Evolutionary conservation across 2,888 invertebrate genomes (phyloP), one percentile per base, ranked within the genome.

Genomic region (Seira sanloemensis): DNA sequence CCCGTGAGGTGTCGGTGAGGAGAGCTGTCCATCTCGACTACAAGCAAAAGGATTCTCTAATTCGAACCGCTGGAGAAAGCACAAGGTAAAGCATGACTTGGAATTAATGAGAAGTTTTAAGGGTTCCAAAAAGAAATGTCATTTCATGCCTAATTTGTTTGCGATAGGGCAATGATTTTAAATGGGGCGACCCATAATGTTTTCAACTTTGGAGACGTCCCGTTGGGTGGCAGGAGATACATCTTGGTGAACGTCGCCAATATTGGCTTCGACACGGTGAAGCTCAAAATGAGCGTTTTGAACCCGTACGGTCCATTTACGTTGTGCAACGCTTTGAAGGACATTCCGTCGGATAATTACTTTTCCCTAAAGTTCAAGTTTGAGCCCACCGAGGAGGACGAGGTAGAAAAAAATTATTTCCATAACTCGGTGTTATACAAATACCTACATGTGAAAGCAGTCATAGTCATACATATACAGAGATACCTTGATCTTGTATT

Each of bases 281-380:
- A 75, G 1, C 54, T 88, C 4, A 83, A 82, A 67, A 81, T 86
- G 83, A 82, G 84, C 37, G 19, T 81, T 25, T 23, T 87, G 21
- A 85, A 87, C 50, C 86, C 88, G 0, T 86, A 77, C 24, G 88
- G 88, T 1, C 88, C 88, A n/a, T 88, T 88, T 25, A 1, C 75
- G 1, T 82, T 82, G 27, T 78, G 80, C 68, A 88, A 88, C 85
- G 83, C 87, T 19, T 24, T 87, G 16, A 80, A 86, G 25, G 26
- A 50, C 1, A 66, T 88, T 16, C 81, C 80, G 2, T 65, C 81
- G 0, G 81, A 88, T 50, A 74, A 76, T 65, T 86, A 78, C 18
- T 88, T 72, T 54, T 76, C 86, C 0, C 69, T 88, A 1, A 86
- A 83, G 65, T 74, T 88, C n/a, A 76, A 75, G 23, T 88, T 78